A percentile compares a stretch with the other conserved stretches of the same genome.
phyloP scores from a whole-genome alignment of 2,888 invertebrate genomes.

The Ditylenchus weischeri region DNA sequence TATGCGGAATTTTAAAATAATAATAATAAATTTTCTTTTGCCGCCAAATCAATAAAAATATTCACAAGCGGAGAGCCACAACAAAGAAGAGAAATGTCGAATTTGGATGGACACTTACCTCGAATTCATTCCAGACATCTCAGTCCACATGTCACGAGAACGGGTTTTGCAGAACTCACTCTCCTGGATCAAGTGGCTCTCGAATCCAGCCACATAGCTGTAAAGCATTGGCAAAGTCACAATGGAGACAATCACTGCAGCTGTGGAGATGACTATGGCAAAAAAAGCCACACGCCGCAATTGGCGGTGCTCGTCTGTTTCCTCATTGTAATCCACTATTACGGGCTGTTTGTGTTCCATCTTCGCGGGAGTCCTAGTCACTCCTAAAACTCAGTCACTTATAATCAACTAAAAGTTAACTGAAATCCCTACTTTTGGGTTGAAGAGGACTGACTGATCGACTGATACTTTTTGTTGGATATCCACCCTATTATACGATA shows the following conservation, averaged over 20 bases:
- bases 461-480: constrained; percentile 3
- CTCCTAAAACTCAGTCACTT: constrained; percentile 1
- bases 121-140: too few relatives aligned
- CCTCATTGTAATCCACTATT: constrained; percentile 11
- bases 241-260: constrained; percentile 56
- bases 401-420: background rate
- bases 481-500: background rate
- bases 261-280: constrained; percentile 57
- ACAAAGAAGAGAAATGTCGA: too few relatives aligned
- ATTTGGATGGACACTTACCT: too few relatives aligned
- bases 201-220: constrained; percentile 57
- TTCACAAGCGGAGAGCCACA: too few relatives aligned
- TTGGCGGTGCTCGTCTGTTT: constrained; percentile 49
- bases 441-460: constrained; percentile 14
- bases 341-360: constrained; percentile 13
- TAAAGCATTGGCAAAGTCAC: constrained; percentile 58
- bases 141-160: constrained; percentile 58
- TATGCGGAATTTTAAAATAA: too few relatives aligned
- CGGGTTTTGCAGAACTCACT: constrained; percentile 58
- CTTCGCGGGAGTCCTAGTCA: constrained; percentile 4
- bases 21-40: too few relatives aligned
- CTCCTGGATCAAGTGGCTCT: constrained; percentile 56
- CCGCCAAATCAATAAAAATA: too few relatives aligned
- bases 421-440: constrained; percentile 1
- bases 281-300: constrained; percentile 57